Conservation (phyloP, 2,888 invertebrate species). For the Lasioglossum figueresi region DNA sequence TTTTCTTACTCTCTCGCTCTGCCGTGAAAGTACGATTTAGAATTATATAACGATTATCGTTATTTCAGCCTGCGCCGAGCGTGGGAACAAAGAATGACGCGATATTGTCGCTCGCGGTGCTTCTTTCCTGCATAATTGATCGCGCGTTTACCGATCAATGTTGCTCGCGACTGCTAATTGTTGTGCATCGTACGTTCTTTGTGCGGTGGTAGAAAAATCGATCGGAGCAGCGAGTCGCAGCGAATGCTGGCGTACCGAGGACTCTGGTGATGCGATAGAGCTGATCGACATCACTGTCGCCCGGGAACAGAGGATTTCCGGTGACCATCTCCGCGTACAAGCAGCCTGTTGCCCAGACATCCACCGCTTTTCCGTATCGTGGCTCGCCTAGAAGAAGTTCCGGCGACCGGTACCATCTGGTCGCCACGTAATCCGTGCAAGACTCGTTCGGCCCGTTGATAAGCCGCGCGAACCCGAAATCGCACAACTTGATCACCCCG, state of each 20-base stretch:
- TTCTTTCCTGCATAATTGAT: not conserved
- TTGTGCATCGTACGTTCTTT: not conserved
- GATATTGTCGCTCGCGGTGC: not conserved
- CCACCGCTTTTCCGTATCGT: constrained; percentile 90
- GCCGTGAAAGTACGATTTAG: not conserved
- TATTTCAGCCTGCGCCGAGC: not conserved
- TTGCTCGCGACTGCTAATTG: not conserved
- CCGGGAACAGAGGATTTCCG: constrained; percentile 94
- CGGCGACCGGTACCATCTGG: constrained; percentile 95
- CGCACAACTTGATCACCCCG: constrained; percentile 95
- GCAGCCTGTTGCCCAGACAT: constrained; percentile 95
- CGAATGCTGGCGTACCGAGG: constrained; percentile 85
- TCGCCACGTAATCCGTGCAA: constrained; percentile 96
- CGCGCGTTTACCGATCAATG: not conserved
- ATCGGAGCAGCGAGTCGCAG: not conserved
- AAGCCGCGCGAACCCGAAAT: constrained; percentile 94
- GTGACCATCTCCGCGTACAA: constrained; percentile 94
- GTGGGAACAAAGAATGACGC: not conserved
- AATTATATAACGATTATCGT: not conserved
- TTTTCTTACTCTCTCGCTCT: no score
- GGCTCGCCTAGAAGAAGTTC: constrained; percentile 93
- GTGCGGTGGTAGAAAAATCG: not conserved
- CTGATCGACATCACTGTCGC: constrained; percentile 95
- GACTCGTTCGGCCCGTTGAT: constrained; percentile 90
- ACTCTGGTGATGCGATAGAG: constrained; percentile 92